Evolutionary conservation across 2,113 vertebrate species (phyloP), one percentile per base, ranked within the genome.

Genomic region (Hemichromis elongatus): DNA sequence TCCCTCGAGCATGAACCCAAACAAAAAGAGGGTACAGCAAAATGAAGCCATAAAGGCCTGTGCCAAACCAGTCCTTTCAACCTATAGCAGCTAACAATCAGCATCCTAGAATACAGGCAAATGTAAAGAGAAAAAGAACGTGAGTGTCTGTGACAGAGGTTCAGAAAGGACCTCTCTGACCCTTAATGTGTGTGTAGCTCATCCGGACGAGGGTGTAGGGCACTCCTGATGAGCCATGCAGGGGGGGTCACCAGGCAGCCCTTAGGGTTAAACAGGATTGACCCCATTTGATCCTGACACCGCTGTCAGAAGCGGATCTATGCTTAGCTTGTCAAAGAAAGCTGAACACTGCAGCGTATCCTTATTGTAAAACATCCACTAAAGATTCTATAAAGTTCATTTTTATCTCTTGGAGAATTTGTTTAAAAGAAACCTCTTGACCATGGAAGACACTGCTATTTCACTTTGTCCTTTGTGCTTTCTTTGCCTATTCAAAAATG

Each of bases 261-360:
- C 28, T 81, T 13, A 77, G 84, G 94, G 93, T 92, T 88, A 90
- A 88, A 56, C 83, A 50, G 90, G 83, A 90, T 94, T 93, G 95
- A 96, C 94, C 94, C 92, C 82, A 80, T 83, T 88, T 94, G 92
- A 95, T 92, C 92, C 86, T 9, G 63, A 70, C 81, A 89, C 77
- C 24, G 73, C 85, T 92, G 93, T 92, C 90, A 93, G 86, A 80
- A 55, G 80, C 28, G 59, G 82, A 90, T 90, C 84, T 89, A 66
- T 80, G 75, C 54, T 77, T 68, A 81, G 86, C 81, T 79, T 90
- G 77, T 90, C 84, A 77, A 85, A 83, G 77, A 93, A 90, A 89
- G 81, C 26, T 56, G 83, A 85, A 92, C 88, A 93, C 91, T 88
- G 81, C 40, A 61, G 37, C 70, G n/a, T 54, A 42, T 91, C 57